These are phyloP conservation scores for Nothobranchius kuhntae DNA, from an alignment of 2,113 vertebrate species.

Conservation along the genomic window DNA sequence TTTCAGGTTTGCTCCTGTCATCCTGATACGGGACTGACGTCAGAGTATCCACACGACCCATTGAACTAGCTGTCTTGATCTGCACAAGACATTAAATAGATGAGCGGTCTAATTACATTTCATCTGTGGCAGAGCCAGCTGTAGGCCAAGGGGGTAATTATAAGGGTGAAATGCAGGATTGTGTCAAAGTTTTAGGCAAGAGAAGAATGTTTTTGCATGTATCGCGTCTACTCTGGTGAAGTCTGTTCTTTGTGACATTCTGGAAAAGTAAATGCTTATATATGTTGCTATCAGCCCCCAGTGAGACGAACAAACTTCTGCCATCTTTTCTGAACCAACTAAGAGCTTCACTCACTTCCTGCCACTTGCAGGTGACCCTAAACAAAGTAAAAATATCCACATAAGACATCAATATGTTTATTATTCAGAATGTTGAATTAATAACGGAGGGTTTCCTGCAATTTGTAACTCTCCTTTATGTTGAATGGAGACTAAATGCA, in stretches of 20 bases:
- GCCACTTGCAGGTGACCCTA: slow-evolving; percentile 9
- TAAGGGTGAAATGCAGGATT: background rate
- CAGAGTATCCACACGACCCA: slow-evolving; percentile 35
- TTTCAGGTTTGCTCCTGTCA: slow-evolving; percentile 26
- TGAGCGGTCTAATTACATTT: slow-evolving; percentile 52
- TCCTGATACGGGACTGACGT: slow-evolving; percentile 23
- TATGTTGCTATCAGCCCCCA: slow-evolving; percentile 4
- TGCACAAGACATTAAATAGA: slow-evolving; percentile 33
- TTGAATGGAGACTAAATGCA: background rate
- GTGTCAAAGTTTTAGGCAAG: background rate
- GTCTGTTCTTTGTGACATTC: background rate
- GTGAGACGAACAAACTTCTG: slow-evolving; percentile 27
- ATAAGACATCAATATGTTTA: slow-evolving; percentile 3
- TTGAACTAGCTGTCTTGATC: slow-evolving; percentile 29
- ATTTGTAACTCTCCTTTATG: background rate
- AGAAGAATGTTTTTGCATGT: too few species aligned
- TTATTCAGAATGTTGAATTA: slow-evolving; percentile 15
- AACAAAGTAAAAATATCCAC: slow-evolving; percentile 2
- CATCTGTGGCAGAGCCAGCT: slow-evolving; percentile 29
- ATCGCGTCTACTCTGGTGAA: background rate
- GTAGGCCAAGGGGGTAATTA: slow-evolving; percentile 47
- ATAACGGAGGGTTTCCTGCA: slow-evolving; percentile 1
- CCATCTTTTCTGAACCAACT: slow-evolving; percentile 12
- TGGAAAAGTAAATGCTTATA: background rate
- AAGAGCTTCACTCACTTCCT: slow-evolving; percentile 15